Evolutionary conservation across 2,113 vertebrate genomes (phyloP), one percentile per base, ranked within the genome.

Genomic region (Lophochroa leadbeateri): DNA sequence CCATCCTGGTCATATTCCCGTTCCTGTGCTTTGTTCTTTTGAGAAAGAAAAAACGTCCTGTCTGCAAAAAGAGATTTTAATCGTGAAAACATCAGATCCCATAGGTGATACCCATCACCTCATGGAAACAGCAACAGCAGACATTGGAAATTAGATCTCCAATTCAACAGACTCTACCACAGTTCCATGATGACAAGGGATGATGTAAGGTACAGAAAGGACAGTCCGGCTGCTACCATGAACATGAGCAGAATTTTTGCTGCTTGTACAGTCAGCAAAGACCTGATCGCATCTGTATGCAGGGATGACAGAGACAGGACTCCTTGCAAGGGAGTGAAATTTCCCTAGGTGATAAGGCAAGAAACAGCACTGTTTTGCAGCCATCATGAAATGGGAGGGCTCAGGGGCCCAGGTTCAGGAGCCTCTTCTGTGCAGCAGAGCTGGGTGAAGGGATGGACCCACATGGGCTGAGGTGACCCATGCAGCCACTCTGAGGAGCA

Each of bases 351-450:
- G 37, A 61, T 75, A 44, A 33, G 50, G 35, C 20, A 39, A 70
- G 23, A 37, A 68, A 47, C 4, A 76, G 41, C 9, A 3, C 12
- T 27, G 52, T 41, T 37, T 67, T 71, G 50, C 4, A 18, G 20
- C 19, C 10, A 23, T 27, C 13, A 14, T 74, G 70, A 27, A 74
- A 85, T 3, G 28, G 6, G 27, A 53, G 17, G 1, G 3, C 14
- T 55, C 7, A 0, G 0, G 25, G 18, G 4, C 44, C 13, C 23
- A 43, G 7, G 20, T 13, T 82, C 27, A 82, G 10, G 9, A 13
- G 7, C 20, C 14, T 33, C 14, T 7, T 33, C 3, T 52, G 11
- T 2, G 7, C 33, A 52, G 17, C 21, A 33, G 37, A 33, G 31
- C 12, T 44, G 27, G 50, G 60, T 12, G 19, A 27, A 14, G 4